Evolutionary conservation across 2,797 vertebrate genomes (phyloP).

Genomic region (Bryconaethiops microstoma): DNA sequence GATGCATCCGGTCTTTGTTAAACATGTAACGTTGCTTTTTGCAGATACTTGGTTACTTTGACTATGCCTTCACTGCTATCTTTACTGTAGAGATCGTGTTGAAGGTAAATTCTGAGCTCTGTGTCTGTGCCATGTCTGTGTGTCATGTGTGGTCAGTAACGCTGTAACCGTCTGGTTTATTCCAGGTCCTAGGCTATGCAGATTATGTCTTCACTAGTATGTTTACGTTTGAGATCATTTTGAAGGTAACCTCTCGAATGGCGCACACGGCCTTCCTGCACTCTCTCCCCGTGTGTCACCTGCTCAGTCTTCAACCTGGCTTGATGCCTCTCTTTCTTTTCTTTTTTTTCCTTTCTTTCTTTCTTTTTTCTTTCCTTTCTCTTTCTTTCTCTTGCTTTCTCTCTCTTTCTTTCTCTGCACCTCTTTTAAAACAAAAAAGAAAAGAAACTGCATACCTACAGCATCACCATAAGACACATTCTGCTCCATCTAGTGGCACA

Average conservation of each 20-base stretch:
- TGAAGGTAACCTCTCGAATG: slow-evolving; percentile 90
- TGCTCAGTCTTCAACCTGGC: slow-evolving; percentile 86
- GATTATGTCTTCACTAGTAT: slow-evolving; percentile 99
- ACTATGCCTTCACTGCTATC: slow-evolving; percentile 99
- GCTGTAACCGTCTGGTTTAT: slow-evolving; percentile 82
- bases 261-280: slow-evolving; percentile 79
- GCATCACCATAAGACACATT: slow-evolving; percentile 59
- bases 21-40: slow-evolving; percentile 81
- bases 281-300: slow-evolving; percentile 87
- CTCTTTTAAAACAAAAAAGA: slow-evolving; percentile 76
- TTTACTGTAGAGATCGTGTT: slow-evolving; percentile 99
- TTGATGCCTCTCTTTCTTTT: slow-evolving; percentile 85
- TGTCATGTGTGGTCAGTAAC: slow-evolving; percentile 72
- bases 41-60: slow-evolving; percentile 99
- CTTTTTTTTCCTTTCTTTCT: slow-evolving; percentile 60
- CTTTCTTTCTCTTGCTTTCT: slow-evolving; percentile 49
- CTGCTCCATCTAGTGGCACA: slow-evolving; percentile 41
- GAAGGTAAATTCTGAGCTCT: slow-evolving; percentile 98
- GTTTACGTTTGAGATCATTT: slow-evolving; percentile 99
- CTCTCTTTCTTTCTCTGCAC: slow-evolving; percentile 65
- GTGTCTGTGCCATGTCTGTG: slow-evolving; percentile 66
- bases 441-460: slow-evolving; percentile 55
- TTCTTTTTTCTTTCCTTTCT: slow-evolving; percentile 73
- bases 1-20: slow-evolving; percentile 69
- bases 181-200: slow-evolving; percentile 97